Conservation (phyloP, 2,888 invertebrate genomes). For the Punctoribates punctum region DNA sequence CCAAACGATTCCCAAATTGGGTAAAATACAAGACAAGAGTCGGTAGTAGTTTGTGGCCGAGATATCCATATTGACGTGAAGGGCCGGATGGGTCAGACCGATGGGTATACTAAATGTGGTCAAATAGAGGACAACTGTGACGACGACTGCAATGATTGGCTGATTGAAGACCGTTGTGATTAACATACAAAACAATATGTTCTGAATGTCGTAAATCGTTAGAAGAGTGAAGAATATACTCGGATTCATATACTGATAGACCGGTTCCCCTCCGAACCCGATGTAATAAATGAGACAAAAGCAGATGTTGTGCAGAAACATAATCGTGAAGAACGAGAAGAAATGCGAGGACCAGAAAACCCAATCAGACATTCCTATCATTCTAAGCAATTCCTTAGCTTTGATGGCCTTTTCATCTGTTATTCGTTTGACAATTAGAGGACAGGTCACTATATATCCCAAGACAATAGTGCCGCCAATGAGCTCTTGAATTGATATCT, state of each 20-base stretch:
- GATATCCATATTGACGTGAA: too few species aligned
- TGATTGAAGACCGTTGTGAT: conserved; percentile 46
- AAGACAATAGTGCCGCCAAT: conserved; percentile 23
- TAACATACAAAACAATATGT: conserved; percentile 45
- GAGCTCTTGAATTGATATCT: neutral
- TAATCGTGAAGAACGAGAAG: conserved; percentile 44
- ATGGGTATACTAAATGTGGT: neutral
- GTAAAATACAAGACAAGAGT: too few species aligned
- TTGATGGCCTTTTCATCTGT: conserved; percentile 46
- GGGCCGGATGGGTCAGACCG: too few species aligned
- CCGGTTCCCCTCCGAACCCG: neutral
- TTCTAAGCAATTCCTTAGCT: conserved; percentile 47
- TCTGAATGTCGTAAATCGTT: conserved; percentile 38
- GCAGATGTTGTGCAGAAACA: conserved; percentile 41
- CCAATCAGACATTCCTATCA: conserved; percentile 48
- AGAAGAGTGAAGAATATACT: conserved; percentile 43
- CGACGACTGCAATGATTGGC: neutral
- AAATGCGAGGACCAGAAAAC: conserved; percentile 47
- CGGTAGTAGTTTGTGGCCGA: too few species aligned
- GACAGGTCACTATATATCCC: conserved; percentile 43
- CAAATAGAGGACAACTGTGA: neutral
- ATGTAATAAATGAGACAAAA: neutral
- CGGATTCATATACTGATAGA: conserved; percentile 21
- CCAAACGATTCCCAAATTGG: too few species aligned
- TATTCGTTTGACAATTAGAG: conserved; percentile 45